Conservation (phyloP, 2,113 vertebrate genomes). For the Dicaeum eximium region DNA sequence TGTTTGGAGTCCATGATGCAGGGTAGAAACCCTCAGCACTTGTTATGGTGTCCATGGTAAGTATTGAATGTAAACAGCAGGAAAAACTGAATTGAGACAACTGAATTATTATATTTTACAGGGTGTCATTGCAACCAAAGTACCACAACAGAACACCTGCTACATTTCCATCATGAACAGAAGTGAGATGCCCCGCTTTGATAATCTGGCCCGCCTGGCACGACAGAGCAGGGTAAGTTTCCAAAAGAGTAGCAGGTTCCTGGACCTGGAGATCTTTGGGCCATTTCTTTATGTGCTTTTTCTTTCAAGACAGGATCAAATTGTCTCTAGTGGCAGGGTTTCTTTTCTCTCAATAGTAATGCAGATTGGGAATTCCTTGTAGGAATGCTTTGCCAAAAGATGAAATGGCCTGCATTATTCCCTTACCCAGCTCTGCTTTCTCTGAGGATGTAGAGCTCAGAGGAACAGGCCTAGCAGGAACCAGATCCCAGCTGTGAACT, state of each 20-base stretch:
- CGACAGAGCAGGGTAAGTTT: neutral
- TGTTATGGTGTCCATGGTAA: too few species aligned
- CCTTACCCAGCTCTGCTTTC: neutral
- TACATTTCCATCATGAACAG: neutral
- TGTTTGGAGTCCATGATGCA: too few species aligned
- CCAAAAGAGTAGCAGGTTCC: accelerated
- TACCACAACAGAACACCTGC: neutral
- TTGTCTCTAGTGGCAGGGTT: neutral
- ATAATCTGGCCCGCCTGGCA: neutral
- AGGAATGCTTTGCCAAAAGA: neutral
- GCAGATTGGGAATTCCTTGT: too few species aligned
- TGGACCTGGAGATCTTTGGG: neutral
- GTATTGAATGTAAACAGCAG: too few species aligned
- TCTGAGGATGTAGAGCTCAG: neutral
- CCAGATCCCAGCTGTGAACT: too few species aligned
- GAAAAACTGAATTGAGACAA: too few species aligned
- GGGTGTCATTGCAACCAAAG: neutral
- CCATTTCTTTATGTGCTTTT: neutral
- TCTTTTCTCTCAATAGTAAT: neutral
- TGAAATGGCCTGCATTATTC: neutral
- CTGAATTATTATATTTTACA: neutral
- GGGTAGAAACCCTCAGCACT: too few species aligned
- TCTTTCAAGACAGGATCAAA: too few species aligned
- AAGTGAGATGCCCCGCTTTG: neutral
- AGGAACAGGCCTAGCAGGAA: neutral